Conservation (phyloP, 2,797 vertebrate species). For the Miichthys miiuy region DNA sequence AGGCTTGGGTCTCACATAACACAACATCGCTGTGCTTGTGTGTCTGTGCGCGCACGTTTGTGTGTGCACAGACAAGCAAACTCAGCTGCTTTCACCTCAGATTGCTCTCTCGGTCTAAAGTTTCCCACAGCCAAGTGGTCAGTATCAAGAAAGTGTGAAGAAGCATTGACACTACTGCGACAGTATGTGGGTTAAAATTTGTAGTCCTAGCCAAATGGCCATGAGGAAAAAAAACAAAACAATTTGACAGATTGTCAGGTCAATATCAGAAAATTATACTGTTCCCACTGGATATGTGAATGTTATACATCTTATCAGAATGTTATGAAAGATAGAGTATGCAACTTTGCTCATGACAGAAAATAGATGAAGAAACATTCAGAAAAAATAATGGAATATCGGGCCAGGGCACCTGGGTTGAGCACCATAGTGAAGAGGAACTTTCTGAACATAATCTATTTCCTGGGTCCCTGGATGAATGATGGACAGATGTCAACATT, state of each 20-base stretch:
- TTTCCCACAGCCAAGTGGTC: slow-evolving; percentile 74
- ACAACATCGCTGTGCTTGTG: slow-evolving; percentile 65
- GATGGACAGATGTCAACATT: slow-evolving; percentile 32
- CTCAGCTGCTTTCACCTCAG: slow-evolving; percentile 63
- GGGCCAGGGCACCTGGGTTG: slow-evolving; percentile 8
- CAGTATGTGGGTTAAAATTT: slow-evolving; percentile 56
- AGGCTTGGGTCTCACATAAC: slow-evolving; percentile 54
- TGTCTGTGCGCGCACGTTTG: slow-evolving; percentile 20
- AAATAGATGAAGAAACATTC: slow-evolving; percentile 35
- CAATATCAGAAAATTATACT: slow-evolving; percentile 18
- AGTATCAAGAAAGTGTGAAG: slow-evolving; percentile 71
- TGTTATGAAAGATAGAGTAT: slow-evolving; percentile 24
- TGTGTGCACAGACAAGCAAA: slow-evolving; percentile 45
- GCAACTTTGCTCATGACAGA: slow-evolving; percentile 2
- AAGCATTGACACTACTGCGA: slow-evolving; percentile 54
- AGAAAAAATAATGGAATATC: slow-evolving; percentile 7
- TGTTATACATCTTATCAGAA: slow-evolving; percentile 12
- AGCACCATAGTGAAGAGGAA: slow-evolving; percentile 43
- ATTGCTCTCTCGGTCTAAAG: slow-evolving; percentile 50
- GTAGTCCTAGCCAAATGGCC: slow-evolving; percentile 49
- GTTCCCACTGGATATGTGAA: slow-evolving; percentile 23
- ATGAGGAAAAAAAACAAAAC: slow-evolving; percentile 23
- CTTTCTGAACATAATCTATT: slow-evolving; percentile 33
- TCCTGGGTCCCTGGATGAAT: slow-evolving; percentile 31
- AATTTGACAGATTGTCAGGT: slow-evolving; percentile 48